These are phyloP conservation scores for Pseudochaenichthys georgianus DNA, from an alignment of 2,797 vertebrate species.

Conservation along the genomic window DNA sequence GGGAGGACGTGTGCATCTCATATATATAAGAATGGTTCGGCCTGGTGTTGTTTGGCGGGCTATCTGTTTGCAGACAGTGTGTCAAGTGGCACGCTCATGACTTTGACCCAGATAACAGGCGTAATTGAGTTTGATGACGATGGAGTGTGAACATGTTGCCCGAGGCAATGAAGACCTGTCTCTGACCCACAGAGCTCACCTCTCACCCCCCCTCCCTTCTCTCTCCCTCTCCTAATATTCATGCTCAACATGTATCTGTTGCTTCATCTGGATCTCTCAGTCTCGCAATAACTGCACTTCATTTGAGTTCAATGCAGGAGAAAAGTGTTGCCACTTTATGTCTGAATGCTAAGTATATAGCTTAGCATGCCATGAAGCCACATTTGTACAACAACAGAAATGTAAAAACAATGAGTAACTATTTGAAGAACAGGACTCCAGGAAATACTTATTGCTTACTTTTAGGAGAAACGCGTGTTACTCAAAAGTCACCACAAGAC, in stretches of 20 bases:
- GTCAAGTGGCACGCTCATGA: slow-evolving; percentile 45
- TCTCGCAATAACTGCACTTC: slow-evolving; percentile 3
- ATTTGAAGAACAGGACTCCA: not conserved
- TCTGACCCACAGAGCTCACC: slow-evolving; percentile 39
- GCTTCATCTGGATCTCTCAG: slow-evolving; percentile 25
- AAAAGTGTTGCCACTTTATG: slow-evolving; percentile 5
- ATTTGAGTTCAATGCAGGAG: slow-evolving; percentile 30
- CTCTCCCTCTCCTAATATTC: not conserved
- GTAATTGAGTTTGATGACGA: slow-evolving; percentile 29
- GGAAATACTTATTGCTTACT: too few species aligned
- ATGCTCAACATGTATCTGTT: slow-evolving; percentile 11
- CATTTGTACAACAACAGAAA: not conserved
- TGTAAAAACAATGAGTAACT: not conserved
- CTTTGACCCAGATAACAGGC: slow-evolving; percentile 69
- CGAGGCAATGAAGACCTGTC: slow-evolving; percentile 32
- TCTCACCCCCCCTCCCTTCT: not conserved
- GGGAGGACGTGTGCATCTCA: slow-evolving; percentile 27
- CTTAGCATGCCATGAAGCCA: not conserved
- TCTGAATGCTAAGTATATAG: not conserved
- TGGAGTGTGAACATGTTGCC: slow-evolving; percentile 33
- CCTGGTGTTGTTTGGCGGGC: slow-evolving; percentile 17
- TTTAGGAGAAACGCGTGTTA: too few species aligned
- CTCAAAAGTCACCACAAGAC: not conserved
- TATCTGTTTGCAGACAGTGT: slow-evolving; percentile 29
- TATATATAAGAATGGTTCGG: slow-evolving; percentile 13